These are phyloP conservation scores for Neosalanx taihuensis DNA, from an alignment of 2,797 vertebrate genomes.

Conservation along the genomic window DNA sequence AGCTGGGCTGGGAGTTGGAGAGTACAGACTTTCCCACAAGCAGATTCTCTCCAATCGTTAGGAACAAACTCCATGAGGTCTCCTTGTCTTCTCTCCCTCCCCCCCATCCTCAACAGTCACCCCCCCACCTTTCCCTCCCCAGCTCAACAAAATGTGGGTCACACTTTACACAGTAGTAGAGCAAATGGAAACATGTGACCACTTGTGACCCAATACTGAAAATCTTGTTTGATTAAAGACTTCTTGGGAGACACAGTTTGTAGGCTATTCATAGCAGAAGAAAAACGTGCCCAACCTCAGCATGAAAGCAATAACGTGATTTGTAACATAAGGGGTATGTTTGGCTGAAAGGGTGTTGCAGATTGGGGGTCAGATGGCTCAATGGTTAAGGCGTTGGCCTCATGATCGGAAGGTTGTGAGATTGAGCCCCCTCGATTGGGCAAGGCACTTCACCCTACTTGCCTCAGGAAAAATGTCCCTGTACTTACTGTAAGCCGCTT, in stretches of 20 bases:
- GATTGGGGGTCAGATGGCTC: too few relatives aligned
- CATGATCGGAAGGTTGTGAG: too few relatives aligned
- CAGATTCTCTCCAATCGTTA: conserved; percentile 28
- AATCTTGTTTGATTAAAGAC: neutral
- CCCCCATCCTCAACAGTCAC: conserved; percentile 24
- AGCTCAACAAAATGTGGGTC: conserved; percentile 40
- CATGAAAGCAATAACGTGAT: neutral
- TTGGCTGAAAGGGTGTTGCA: neutral
- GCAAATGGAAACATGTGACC: too few relatives aligned
- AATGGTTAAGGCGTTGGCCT: too few relatives aligned
- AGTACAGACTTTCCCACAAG: conserved; percentile 4
- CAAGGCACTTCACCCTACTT: too few relatives aligned
- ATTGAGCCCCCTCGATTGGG: too few relatives aligned
- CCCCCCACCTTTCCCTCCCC: conserved; percentile 10
- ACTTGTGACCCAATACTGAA: neutral
- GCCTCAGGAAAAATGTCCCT: too few relatives aligned
- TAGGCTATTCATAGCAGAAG: neutral
- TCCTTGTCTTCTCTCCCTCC: conserved; percentile 11
- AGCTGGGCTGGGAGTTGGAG: conserved; percentile 41
- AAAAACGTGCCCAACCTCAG: neutral
- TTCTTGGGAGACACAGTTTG: neutral
- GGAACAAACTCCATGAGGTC: conserved; percentile 14
- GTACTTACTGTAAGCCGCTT: too few relatives aligned
- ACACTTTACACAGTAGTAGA: conserved; percentile 7
- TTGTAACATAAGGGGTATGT: neutral